Conservation (phyloP, 2,113 vertebrate genomes). For the Anthoscopus minutus region DNA sequence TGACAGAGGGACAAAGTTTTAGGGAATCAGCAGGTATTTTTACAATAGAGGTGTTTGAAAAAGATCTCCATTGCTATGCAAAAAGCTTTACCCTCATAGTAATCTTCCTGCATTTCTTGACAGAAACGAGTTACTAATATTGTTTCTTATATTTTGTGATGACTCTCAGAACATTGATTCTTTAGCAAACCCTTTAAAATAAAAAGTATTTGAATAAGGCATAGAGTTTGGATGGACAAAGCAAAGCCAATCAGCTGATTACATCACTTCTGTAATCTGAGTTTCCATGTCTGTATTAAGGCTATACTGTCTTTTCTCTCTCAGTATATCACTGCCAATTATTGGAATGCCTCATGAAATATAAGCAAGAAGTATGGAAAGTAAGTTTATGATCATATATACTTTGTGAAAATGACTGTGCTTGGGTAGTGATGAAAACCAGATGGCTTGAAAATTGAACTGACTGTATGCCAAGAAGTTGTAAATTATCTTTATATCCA, state of each 20-base stretch:
- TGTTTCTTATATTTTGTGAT: neutral
- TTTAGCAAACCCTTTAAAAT: neutral
- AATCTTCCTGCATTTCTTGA: neutral
- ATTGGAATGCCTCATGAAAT: slow-evolving; percentile 98
- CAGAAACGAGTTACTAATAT: neutral
- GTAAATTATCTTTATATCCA: neutral
- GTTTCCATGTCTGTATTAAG: slow-evolving; percentile 7
- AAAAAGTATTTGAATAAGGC: neutral
- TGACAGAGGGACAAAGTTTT: neutral
- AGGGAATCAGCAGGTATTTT: neutral
- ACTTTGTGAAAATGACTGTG: neutral
- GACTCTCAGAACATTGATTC: neutral
- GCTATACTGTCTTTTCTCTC: slow-evolving; percentile 52
- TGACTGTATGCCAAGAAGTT: neutral
- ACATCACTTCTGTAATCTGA: neutral
- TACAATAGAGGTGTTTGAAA: neutral
- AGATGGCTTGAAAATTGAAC: slow-evolving; percentile 2
- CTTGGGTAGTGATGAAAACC: slow-evolving; percentile 12
- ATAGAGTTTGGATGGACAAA: neutral
- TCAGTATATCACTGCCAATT: slow-evolving; percentile 98
- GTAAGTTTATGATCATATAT: slow-evolving; percentile 74
- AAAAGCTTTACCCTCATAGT: neutral
- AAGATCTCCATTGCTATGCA: neutral
- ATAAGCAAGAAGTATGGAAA: slow-evolving; percentile 99
- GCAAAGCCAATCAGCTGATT: neutral